Base-by-base conservation (phyloP, 2,888 invertebrate species). In the Lycophotia porphyrea region DNA sequence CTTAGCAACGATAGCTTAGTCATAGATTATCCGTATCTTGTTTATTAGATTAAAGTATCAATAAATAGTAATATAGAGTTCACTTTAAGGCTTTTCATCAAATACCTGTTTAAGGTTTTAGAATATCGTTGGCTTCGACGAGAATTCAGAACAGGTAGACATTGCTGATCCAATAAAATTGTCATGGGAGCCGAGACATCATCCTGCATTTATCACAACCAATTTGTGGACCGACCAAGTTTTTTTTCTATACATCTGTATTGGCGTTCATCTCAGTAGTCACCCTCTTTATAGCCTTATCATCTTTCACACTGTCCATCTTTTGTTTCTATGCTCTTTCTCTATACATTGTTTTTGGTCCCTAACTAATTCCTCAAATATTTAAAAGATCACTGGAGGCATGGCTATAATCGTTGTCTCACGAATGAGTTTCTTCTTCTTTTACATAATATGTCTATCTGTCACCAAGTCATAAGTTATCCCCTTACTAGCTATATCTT, bases 11-110 rank as follows among this genome's bases (percentile, higher is more conserved):
- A 21, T 60, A 15, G 47, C 8, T 76, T 49, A 49, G 31, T 76
- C 58, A 75, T 64, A 34, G 39, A 75, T 76, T 49, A 76, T 67
- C 11, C 18, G 1, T 49, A 60, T 49, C 47, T 1, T 75, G 11
- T 47, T n/a, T 65, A 42, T 52, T 44, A 42, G 24, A 74, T 52
- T 55, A 8, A n/a, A 49, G n/a, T 7, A 65, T 27, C n/a, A 34
- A 42, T 34, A n/a, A 36, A 64, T 74, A 1, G 27, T 55, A 31
- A 31, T 58, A n/a, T 74, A 36, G 7, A 9, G 42, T 42, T 34
- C 9, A 47, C 24, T 21, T 24, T 21, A 24, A 24, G n/a, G n/a
- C 1, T 58, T 58, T 58, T 18, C 27, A 58, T 15, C 8, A 31
- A 58, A 58, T 13, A 52, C n/a, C n/a, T 52, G 52, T 27, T 55